Evolutionary conservation across 1,140 invertebrate species (phyloP).

Genomic region (Lepeophtheirus salmonis): DNA sequence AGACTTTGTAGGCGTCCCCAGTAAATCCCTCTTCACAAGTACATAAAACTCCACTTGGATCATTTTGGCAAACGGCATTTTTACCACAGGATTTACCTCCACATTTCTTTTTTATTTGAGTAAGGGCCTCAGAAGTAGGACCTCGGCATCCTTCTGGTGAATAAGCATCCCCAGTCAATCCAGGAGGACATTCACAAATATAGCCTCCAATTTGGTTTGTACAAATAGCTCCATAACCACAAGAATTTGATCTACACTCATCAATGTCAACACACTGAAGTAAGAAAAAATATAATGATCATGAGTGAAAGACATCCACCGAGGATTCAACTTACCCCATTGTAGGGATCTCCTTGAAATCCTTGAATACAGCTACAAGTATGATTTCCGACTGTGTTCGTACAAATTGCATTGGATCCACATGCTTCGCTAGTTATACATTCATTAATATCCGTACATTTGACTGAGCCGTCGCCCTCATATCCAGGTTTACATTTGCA

Average conservation of each 20-base stretch:
- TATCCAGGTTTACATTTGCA: constrained; percentile 81
- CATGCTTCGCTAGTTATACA: constrained; percentile 54
- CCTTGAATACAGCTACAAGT: constrained; percentile 62
- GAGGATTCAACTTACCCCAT: constrained; percentile 30
- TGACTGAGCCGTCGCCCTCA: constrained; percentile 63
- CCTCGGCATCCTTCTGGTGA: neutral
- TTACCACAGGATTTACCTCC: constrained; percentile 58
- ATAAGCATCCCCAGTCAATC: constrained; percentile 44
- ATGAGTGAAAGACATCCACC: constrained; percentile 10
- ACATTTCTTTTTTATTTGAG: neutral
- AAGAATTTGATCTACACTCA: constrained; percentile 51
- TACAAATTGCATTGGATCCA: constrained; percentile 54
- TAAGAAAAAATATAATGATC: neutral
- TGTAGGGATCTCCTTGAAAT: constrained; percentile 64
- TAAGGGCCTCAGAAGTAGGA: neutral
- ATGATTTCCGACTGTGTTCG: constrained; percentile 67
- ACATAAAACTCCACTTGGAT: constrained; percentile 63
- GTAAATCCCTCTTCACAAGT: constrained; percentile 68
- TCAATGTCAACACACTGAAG: constrained; percentile 56
- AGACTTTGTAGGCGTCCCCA: constrained; percentile 46
- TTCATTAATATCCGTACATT: constrained; percentile 71
- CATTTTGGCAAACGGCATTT: constrained; percentile 70
- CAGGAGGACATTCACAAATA: constrained; percentile 59
- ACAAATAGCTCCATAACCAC: constrained; percentile 48
- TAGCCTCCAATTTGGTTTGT: constrained; percentile 53